These are phyloP conservation scores for Candoia aspera DNA, from an alignment of 2,113 vertebrate genomes.

Conservation along the genomic window DNA sequence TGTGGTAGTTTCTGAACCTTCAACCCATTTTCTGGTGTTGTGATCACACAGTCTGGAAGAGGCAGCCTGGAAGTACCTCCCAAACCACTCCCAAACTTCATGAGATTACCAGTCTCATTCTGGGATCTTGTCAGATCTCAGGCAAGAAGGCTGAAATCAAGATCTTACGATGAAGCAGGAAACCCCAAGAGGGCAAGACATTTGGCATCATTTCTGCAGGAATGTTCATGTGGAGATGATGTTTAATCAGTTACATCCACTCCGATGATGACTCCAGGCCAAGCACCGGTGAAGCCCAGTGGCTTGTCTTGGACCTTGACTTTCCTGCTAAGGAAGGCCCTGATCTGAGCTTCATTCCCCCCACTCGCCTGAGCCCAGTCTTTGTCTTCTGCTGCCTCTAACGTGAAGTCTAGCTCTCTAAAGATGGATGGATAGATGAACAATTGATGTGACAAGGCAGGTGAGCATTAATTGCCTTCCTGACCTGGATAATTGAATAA, in stretches of 20 bases:
- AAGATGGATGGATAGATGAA: neutral
- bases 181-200: neutral
- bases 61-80: neutral
- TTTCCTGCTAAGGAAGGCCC: neutral
- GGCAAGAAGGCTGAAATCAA: neutral
- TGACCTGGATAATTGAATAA: constrained; percentile 41
- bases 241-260: neutral
- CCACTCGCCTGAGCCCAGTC: fast-evolving
- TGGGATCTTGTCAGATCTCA: neutral
- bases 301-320: neutral
- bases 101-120: neutral
- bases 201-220: neutral
- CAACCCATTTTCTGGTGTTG: too few relatives aligned
- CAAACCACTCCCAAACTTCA: neutral
- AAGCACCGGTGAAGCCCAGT: neutral
- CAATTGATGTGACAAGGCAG: neutral
- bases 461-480: constrained; percentile 36
- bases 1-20: too few relatives aligned
- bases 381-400: neutral
- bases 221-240: neutral
- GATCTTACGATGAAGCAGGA: neutral
- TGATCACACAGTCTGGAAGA: neutral
- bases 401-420: neutral
- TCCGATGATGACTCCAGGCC: neutral
- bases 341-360: neutral